Base-by-base conservation (phyloP, 2,888 invertebrate genomes). In the Parthenolecanium corni region DNA sequence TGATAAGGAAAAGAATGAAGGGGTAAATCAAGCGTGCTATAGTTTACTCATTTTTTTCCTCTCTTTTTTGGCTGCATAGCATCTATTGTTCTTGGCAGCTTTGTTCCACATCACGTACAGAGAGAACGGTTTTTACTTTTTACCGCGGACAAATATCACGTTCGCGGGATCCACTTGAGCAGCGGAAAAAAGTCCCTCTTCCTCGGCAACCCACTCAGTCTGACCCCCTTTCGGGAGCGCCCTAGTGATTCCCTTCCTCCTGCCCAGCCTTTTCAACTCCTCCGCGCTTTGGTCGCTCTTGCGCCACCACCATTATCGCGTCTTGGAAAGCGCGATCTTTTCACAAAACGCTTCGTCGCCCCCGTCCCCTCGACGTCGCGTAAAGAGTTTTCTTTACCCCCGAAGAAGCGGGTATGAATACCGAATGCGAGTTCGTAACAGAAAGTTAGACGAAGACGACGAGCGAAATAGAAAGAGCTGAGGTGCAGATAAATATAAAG, bases 311-410 rank as follows among this genome's bases (percentile, higher is more conserved):
- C 49, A 58, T 58, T 58, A 58, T 58, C 58, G 44, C 58, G 58
- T 58, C 58, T 58, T 58, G 58, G 58, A 58, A 58, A 58, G 46
- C 58, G 58, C 58, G 58, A 58, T 58, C 58, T 58, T 58, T 58
- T 58, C 58, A n/a, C n/a, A n/a, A 58, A 58, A 46, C 58, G 58
- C 46, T 58, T 46, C 47, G 46, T 58, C 58, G 58, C 58, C 36
- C 47, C 24, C 25, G 46, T 47, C 46, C 40, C 14, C 40, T n/a
- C n/a, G n/a, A n/a, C n/a, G n/a, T n/a, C n/a, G n/a, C n/a, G n/a
- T n/a, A n/a, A n/a, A n/a, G n/a, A n/a, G n/a, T n/a, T n/a, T n/a
- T n/a, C n/a, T n/a, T n/a, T n/a, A n/a, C n/a, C n/a, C n/a, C n/a
- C n/a, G n/a, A n/a, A n/a, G n/a, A n/a, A n/a, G n/a, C n/a, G n/a